Conservation (phyloP, 2,797 vertebrate species). For the Lutjanus campechanus region DNA sequence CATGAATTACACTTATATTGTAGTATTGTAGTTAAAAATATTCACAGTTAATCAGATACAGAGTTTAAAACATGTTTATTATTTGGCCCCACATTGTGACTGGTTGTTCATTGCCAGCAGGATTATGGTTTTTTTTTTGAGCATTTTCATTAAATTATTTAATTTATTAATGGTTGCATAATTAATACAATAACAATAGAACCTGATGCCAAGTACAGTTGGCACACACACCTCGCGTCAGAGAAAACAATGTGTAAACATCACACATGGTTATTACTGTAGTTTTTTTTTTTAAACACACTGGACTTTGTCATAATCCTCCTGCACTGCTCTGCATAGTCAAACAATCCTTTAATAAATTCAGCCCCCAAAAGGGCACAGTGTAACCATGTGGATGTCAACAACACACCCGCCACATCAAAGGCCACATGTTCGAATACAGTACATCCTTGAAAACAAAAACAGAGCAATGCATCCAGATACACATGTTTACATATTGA, state of each 20-base stretch:
- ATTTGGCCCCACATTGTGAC: background rate
- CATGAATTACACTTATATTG: too few species aligned
- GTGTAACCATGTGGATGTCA: conserved; percentile 53
- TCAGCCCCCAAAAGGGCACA: conserved; percentile 55
- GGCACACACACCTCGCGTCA: background rate
- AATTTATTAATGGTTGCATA: background rate
- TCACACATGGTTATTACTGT: conserved; percentile 54
- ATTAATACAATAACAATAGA: background rate
- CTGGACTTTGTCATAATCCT: conserved; percentile 56
- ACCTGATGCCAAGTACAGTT: conserved; percentile 19
- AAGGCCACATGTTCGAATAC: conserved; percentile 51
- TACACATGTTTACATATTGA: conserved; percentile 80
- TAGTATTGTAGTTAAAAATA: too few species aligned
- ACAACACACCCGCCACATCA: conserved; percentile 64
- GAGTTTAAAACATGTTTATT: background rate
- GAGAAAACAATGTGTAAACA: conserved; percentile 42
- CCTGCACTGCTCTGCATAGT: conserved; percentile 49
- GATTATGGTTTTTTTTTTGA: background rate
- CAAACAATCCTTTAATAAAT: conserved; percentile 72
- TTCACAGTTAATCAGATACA: background rate
- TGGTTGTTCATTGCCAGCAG: background rate
- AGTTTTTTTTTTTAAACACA: conserved; percentile 41
- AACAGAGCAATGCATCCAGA: conserved; percentile 70
- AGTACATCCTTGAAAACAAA: conserved; percentile 70
- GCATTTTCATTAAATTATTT: background rate